Evolutionary conservation across 2,113 vertebrate species (phyloP), one percentile per base, ranked within the genome.

Genomic region (Himantopus leucocephalus): DNA sequence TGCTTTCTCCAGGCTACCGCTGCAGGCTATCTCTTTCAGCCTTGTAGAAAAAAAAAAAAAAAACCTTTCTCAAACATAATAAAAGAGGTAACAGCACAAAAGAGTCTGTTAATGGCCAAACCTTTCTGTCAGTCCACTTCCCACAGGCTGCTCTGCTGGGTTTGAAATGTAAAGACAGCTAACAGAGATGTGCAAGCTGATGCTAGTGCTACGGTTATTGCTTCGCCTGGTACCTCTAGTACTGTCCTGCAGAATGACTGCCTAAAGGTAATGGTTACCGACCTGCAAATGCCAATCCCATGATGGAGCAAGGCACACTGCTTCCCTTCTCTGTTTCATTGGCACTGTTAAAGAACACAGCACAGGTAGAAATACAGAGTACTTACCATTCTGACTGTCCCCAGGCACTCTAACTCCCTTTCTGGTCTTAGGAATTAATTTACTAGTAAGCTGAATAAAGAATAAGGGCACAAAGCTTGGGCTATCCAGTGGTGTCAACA

Each of bases 31-130:
- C 16, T 80, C 52, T 68, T 96, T 85, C 58, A 95, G 52, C 2
- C 2, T 67, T 73, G 37, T 8, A 87, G n/a, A 48, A 60, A 37
- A 81, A 73, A 41, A 81, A 73, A 41, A 43, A 37, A 21, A 64
- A 50, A 45, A 62, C 14, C 24, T 67, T 88, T 88, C 82, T 86
- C 43, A 83, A 86, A 75, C 14, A 41, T 67, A 82, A 76, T 85
- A 73, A 86, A 94, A 74, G 73, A 60, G 10, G 60, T 75, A 93
- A 60, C 29, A 81, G 26, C 35, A 91, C 70, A 90, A 95, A 94
- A 79, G 89, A 56, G 5, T 34, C 48, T 56, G 47, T 77, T 96
- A 96, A 96, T 95, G 85, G 89, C 59, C 78, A 95, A 86, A 75
- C 20, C 34, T 59, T 87, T 92, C 58, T 88, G 58, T 72, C 80